Conservation (phyloP, 2,113 vertebrate genomes). For the Theropithecus gelada region DNA sequence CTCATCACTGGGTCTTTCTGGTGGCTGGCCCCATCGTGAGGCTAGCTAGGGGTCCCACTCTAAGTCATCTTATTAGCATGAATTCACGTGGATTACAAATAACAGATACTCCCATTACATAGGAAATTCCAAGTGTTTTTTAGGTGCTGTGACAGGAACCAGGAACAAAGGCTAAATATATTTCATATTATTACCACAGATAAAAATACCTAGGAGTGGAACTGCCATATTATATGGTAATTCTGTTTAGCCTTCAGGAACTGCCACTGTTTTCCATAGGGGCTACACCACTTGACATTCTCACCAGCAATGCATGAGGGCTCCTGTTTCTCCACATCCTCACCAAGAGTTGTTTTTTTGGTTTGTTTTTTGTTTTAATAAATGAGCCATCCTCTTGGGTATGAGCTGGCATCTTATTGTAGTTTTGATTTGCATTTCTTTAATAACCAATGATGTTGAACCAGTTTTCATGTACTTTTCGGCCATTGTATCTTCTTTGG, state of each 20-base stretch:
- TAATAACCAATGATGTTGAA: not conserved
- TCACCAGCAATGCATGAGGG: not conserved
- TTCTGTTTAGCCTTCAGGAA: not conserved
- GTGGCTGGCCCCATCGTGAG: too few species aligned
- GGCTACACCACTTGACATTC: not conserved
- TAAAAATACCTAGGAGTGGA: not conserved
- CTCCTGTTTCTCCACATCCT: not conserved
- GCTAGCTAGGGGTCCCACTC: too few species aligned
- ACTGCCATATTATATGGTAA: not conserved
- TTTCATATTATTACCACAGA: not conserved
- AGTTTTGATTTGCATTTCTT: not conserved
- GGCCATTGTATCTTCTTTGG: not conserved
- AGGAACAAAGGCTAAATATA: not conserved
- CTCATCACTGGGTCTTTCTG: not conserved
- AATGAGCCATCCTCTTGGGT: not conserved
- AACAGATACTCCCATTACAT: not conserved
- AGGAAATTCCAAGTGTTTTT: not conserved
- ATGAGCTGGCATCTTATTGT: not conserved
- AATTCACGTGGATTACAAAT: not conserved
- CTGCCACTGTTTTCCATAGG: not conserved
- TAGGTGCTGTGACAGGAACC: not conserved
- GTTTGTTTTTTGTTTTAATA: not conserved
- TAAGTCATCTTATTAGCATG: not conserved
- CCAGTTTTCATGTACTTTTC: not conserved
- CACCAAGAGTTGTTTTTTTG: not conserved